phyloP scores from a whole-genome alignment of 2,888 invertebrate genomes.

The Teinopalpus imperialis region DNA sequence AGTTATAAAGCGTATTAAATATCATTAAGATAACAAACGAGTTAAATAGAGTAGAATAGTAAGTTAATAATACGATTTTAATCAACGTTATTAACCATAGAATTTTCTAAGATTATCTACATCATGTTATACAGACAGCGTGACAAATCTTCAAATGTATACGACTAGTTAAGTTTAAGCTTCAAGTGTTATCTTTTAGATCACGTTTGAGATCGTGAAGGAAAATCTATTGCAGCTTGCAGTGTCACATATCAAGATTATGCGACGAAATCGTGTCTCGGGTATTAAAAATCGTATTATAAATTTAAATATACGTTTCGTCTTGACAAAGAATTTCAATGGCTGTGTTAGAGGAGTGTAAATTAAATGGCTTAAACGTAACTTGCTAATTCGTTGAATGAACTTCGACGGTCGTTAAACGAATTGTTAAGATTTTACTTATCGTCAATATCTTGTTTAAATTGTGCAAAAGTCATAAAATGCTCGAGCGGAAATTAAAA shows the following conservation, averaged over 20 bases:
- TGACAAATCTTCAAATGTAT: conserved; percentile 14
- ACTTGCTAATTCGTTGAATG: no score
- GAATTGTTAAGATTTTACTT: no score
- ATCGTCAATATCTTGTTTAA: no score
- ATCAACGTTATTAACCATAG: neutral
- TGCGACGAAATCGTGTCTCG: conserved; percentile 55
- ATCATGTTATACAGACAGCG: conserved; percentile 4
- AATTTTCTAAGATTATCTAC: conserved; percentile 15
- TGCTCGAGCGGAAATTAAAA: no score
- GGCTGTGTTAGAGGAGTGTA: no score
- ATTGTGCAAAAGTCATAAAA: no score
- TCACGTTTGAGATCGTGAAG: conserved; percentile 25
- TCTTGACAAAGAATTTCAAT: neutral
- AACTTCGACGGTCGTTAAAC: no score
- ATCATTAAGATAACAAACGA: conserved; percentile 8
- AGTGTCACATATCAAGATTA: conserved; percentile 50
- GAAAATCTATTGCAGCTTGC: conserved; percentile 35
- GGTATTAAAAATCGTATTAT: conserved; percentile 50
- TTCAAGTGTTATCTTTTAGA: conserved; percentile 14
- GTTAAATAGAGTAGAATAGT: conserved; percentile 5
- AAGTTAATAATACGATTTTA: conserved; percentile 3
- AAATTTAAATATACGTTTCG: neutral
- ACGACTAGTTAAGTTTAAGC: conserved; percentile 9
- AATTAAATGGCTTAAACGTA: no score
- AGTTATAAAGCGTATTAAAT: conserved; percentile 6